Conservation (phyloP, 2,888 invertebrate genomes). For the Scaptomyza reducta region DNA sequence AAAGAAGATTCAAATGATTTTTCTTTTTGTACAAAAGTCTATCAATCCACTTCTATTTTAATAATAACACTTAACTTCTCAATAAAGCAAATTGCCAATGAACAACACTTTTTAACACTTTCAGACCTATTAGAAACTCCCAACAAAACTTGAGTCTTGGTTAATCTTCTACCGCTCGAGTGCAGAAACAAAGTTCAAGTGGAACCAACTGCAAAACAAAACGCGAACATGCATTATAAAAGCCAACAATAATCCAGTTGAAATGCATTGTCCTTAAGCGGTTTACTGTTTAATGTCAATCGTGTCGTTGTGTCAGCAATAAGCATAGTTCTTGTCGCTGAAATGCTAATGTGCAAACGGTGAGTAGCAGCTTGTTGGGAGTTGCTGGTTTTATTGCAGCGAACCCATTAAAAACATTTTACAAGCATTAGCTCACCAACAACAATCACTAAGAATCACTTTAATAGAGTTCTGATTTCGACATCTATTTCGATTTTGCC, state of each 20-base stretch:
- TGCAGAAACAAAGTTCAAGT: neutral
- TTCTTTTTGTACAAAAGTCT: neutral
- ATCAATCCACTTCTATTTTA: constrained; percentile 1
- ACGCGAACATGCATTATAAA: constrained; percentile 5
- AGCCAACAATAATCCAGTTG: constrained; percentile 25
- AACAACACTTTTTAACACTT: constrained; percentile 36
- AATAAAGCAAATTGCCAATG: neutral
- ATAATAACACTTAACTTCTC: neutral
- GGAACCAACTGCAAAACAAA: neutral
- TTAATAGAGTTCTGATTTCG: constrained; percentile 33
- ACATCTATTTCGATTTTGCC: constrained; percentile 34
- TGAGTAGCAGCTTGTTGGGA: constrained; percentile 26
- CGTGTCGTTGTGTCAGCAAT: constrained; percentile 27
- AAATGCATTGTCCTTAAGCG: constrained; percentile 45
- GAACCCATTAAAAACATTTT: constrained; percentile 62
- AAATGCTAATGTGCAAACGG: constrained; percentile 3
- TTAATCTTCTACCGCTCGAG: constrained; percentile 6
- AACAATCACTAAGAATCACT: constrained; percentile 29
- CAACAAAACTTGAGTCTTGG: constrained; percentile 15
- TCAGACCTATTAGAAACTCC: constrained; percentile 37
- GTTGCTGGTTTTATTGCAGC: neutral
- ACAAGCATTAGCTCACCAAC: constrained; percentile 58
- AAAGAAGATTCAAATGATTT: neutral
- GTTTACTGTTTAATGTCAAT: constrained; percentile 57
- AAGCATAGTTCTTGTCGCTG: constrained; percentile 49